These are phyloP conservation scores for Limulus polyphemus DNA, from an alignment of 2,888 invertebrate species.

Conservation along the genomic window DNA sequence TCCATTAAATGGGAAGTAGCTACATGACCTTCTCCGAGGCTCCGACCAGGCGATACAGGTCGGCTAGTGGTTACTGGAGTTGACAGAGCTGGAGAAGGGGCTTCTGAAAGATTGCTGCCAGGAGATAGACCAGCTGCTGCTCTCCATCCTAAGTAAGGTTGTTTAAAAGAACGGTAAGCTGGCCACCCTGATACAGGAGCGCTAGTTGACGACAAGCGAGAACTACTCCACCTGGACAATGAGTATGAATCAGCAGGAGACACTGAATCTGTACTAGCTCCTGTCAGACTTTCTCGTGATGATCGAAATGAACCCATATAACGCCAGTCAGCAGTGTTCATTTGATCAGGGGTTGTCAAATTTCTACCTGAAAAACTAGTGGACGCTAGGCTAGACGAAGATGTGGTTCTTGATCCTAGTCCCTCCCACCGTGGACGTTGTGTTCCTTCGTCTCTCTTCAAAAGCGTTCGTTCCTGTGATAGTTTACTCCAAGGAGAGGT, in stretches of 20 bases:
- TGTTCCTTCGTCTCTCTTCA: constrained; percentile 36
- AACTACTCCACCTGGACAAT: constrained; percentile 41
- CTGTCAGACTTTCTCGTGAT: constrained; percentile 32
- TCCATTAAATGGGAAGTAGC: too few species aligned
- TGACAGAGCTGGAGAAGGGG: constrained; percentile 12
- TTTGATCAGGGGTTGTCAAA: constrained; percentile 20
- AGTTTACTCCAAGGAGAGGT: constrained; percentile 34
- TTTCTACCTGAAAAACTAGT: constrained; percentile 22
- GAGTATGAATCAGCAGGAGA: constrained; percentile 10
- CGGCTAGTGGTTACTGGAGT: constrained; percentile 17
- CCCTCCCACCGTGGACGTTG: constrained; percentile 39
- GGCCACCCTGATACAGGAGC: constrained; percentile 34
- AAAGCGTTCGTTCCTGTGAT: constrained; percentile 18
- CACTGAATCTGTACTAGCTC: constrained; percentile 40
- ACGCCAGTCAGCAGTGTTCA: constrained; percentile 22
- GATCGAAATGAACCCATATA: constrained; percentile 26
- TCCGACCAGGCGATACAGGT: constrained; percentile 17
- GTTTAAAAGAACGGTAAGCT: constrained; percentile 21
- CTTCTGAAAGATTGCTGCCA: constrained; percentile 11
- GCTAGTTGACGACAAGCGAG: constrained; percentile 51
- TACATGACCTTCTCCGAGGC: constrained; percentile 30
- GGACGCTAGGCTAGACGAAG: constrained; percentile 44
- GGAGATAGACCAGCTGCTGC: constrained; percentile 10
- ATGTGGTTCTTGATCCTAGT: constrained; percentile 59
- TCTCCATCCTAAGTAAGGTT: constrained; percentile 22